These are phyloP conservation scores for Anas bernieri DNA, from an alignment of 2,797 vertebrate genomes.

Conservation along the genomic window DNA sequence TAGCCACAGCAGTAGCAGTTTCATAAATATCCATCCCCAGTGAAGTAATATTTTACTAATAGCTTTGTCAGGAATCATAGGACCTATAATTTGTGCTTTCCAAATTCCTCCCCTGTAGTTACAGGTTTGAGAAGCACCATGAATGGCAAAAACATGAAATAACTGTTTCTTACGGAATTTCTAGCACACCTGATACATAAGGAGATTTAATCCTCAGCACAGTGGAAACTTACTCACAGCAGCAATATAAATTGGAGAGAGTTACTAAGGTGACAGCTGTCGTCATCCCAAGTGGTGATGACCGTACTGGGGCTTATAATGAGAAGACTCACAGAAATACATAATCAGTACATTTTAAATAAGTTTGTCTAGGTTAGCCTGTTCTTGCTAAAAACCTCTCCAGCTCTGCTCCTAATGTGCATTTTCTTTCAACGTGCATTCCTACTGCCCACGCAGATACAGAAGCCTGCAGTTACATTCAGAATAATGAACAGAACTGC, in stretches of 20 bases:
- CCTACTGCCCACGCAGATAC: background rate
- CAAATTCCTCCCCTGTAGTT: background rate
- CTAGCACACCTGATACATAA: background rate
- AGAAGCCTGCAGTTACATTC: conserved; percentile 13
- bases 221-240: background rate
- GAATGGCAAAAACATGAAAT: background rate
- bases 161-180: background rate
- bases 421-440: background rate
- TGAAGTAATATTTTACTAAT: background rate
- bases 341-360: background rate
- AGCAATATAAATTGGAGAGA: background rate
- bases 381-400: background rate
- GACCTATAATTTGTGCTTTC: background rate
- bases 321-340: background rate
- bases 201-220: background rate
- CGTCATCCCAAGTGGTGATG: background rate
- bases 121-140: background rate
- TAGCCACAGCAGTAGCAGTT: background rate
- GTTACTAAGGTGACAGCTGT: background rate
- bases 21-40: background rate
- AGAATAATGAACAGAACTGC: conserved; percentile 25
- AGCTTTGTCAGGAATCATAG: background rate
- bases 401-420: background rate
- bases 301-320: background rate
- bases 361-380: background rate